Evolutionary conservation across 1,140 invertebrate genomes (phyloP), one percentile per base, ranked within the genome.

Genomic region (Rhagoletis pomonella): DNA sequence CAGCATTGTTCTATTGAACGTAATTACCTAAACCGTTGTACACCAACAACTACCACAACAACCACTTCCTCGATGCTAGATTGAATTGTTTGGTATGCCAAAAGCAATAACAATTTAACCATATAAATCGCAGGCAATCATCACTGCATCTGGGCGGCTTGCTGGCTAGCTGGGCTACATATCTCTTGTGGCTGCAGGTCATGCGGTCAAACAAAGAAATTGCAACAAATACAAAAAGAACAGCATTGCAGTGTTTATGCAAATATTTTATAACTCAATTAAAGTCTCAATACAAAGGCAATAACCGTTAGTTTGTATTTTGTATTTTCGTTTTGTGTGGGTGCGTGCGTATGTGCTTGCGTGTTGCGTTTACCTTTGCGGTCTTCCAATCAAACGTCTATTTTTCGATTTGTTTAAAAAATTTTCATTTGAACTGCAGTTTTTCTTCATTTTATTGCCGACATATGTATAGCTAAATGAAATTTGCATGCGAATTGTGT

Each of bases 261-360:
- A 81, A 81, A 81, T 81, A 19, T 81, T 81, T 81, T 81, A 81
- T 81, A 81, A 81, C 73, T 81, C 73, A 81, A 81, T 81, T 81
- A 58, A 81, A 81, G 73, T 81, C 73, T 58, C 73, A 81, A 81
- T 81, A 55, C 73, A 81, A 81, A 81, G 73, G 73, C 73, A 81
- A 1, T 55, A 55, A 55, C 50, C 50, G 10, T 55, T 55, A 7
- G 50, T 29, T 29, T 29, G 29, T 29, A 29, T 29, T 29, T 29
- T 29, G 29, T 29, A 29, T 17, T n/a, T 12, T 14, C 42, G 10
- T 69, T 3, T 29, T 14, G 42, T 12, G 42, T 55, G 73, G 14
- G 17, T 50, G 17, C 39, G 44, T 77, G 44, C 42, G 47, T 77
- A 12, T 69, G 67, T 69, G 14, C 17, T 39, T 69, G 42, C 42